Conservation (phyloP, 92 coral and sea anemone genomes). For the Zoanthus sansibaricus region DNA sequence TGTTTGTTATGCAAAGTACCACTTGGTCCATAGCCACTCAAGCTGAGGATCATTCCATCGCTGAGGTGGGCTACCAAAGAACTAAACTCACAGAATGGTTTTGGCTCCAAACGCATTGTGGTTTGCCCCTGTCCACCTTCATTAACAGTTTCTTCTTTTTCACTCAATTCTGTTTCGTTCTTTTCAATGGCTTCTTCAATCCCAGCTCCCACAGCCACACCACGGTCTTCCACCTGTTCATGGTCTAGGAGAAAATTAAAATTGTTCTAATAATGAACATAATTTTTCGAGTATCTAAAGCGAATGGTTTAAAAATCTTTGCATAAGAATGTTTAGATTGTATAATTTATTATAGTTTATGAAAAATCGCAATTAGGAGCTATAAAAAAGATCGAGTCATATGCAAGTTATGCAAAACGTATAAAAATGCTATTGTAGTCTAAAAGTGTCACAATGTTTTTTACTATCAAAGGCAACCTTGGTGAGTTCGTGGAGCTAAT, state of each 20-base stretch:
- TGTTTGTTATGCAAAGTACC: slow-evolving; percentile 67
- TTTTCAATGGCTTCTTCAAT: slow-evolving; percentile 82
- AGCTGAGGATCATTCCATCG: slow-evolving; percentile 91
- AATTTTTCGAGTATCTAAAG: neutral
- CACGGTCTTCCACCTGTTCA: neutral
- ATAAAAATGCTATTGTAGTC: too few relatives aligned
- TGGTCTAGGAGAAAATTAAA: neutral
- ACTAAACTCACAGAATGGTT: slow-evolving; percentile 86
- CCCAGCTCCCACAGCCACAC: neutral
- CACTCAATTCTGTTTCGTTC: slow-evolving; percentile 82
- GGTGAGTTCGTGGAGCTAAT: too few relatives aligned
- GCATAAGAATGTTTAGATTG: too few relatives aligned
- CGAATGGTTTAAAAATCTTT: neutral
- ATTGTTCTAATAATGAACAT: too few relatives aligned
- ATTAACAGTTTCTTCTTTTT: slow-evolving; percentile 44
- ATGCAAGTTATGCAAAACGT: too few relatives aligned
- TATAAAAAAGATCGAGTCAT: too few relatives aligned
- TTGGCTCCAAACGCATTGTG: slow-evolving; percentile 50
- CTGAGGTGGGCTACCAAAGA: slow-evolving; percentile 94
- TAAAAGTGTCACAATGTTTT: too few relatives aligned
- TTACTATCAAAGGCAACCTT: too few relatives aligned
- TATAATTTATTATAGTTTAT: too few relatives aligned
- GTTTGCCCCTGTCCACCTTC: slow-evolving; percentile 35
- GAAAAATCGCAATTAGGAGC: too few relatives aligned
- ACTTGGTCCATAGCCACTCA: slow-evolving; percentile 89